Evolutionary conservation across 2,797 vertebrate species (phyloP), one percentile per base, ranked within the genome.

Genomic region (Rhinichthys osculus): DNA sequence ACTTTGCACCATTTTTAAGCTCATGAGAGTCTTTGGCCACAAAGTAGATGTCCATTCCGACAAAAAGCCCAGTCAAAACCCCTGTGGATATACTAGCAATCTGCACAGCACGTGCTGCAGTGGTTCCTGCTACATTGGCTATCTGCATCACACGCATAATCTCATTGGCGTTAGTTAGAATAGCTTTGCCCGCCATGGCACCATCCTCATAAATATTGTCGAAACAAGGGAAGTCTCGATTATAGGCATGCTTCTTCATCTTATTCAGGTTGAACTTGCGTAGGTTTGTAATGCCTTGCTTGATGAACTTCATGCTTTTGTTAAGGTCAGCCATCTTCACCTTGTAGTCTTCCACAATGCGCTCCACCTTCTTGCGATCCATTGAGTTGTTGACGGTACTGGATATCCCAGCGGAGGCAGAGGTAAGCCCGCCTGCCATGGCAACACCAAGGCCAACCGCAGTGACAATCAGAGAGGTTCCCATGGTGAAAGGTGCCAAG

Each of bases 21-120:
- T 95, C 94, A 50, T 93, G 92, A 0, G 95, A 96, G 88, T 96
- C 95, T 86, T 96, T 96, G 71, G 94, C 94, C 85, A 96, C 92
- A 40, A 96, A 96, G 90, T 96, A 95, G 69, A 96, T 93, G 84
- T 96, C 96, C 93, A 96, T 94, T 0, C 91, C 95, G 0, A 96
- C 93, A 2, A 96, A 96, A 69, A 96, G 92, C 1, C 94, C 94
- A 0, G 94, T 93, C 50, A 96, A 93, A 3, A 96, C 91, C 0
- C 94, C 95, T 0, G 94, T 95, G 66, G 95, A 94, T 92, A 94
- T 94, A 14, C 95, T 95, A 82, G 95, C 94, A 3, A 96, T 92
- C 92, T 94, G 95, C 21, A 95, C 93, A 0, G 95, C 96, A 17
- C 95, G 89, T 47, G 94, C 94, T 0, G 95, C 95, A 0, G 95